A percentile compares a stretch with the other conserved stretches of the same genome.
phyloP scores from a whole-genome alignment of 2,888 invertebrate species.

The Lucinisca nassula region DNA sequence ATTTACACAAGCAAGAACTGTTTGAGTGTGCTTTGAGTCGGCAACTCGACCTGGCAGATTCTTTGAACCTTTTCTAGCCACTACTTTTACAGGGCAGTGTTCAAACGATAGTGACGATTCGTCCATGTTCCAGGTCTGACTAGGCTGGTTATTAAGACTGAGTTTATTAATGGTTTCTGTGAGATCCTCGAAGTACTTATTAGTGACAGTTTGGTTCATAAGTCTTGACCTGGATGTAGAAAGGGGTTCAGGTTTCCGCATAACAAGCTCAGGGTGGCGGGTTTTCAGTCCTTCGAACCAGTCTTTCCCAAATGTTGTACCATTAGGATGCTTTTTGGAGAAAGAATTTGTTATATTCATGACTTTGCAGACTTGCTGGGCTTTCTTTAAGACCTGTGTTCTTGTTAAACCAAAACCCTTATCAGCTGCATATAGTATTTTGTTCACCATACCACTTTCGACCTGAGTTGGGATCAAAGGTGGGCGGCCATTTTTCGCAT shows the following conservation, averaged over 20 bases:
- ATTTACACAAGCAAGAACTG: background rate
- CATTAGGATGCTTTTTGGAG: background rate
- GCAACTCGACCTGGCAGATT: too few species aligned
- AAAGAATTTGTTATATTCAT: background rate
- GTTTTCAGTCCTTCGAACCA: background rate
- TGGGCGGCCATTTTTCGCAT: background rate
- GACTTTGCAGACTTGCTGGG: background rate
- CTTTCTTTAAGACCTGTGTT: background rate
- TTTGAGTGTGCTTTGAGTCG: too few species aligned
- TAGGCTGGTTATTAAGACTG: background rate
- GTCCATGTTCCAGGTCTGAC: background rate
- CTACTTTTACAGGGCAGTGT: background rate
- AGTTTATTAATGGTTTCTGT: background rate
- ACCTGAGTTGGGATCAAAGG: background rate
- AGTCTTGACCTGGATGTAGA: background rate
- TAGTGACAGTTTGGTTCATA: background rate
- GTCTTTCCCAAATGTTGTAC: too few species aligned
- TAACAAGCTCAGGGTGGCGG: background rate
- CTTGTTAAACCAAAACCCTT: slow-evolving; percentile 1
- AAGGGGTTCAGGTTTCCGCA: background rate
- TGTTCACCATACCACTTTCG: background rate
- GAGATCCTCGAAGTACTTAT: background rate
- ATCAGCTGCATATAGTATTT: background rate
- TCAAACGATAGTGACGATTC: background rate
- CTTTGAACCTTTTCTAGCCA: background rate